These are phyloP conservation scores for Ctena decussata DNA, from an alignment of 2,888 invertebrate genomes.

Conservation along the genomic window DNA sequence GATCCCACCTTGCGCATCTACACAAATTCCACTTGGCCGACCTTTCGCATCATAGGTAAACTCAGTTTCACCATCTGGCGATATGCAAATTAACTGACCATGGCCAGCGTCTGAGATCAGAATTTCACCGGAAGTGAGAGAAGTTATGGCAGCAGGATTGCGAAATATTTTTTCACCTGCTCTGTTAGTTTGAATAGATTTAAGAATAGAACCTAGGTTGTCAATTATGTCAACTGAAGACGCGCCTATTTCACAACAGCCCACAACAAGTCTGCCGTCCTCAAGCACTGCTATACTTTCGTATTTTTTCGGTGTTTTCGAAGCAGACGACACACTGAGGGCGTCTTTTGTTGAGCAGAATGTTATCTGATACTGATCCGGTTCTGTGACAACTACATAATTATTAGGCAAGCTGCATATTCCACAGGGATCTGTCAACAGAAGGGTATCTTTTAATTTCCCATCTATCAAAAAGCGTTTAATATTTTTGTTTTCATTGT, in stretches of 20 bases:
- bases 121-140: slow-evolving; percentile 54
- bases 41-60: slow-evolving; percentile 60
- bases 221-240: slow-evolving; percentile 67
- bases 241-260: slow-evolving; percentile 64
- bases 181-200: slow-evolving; percentile 46
- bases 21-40: slow-evolving; percentile 67
- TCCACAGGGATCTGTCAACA: slow-evolving; percentile 68
- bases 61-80: slow-evolving; percentile 46
- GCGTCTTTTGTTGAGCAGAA: slow-evolving; percentile 57
- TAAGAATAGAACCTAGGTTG: slow-evolving; percentile 59
- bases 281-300: slow-evolving; percentile 63
- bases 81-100: slow-evolving; percentile 59
- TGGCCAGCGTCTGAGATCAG: slow-evolving; percentile 68
- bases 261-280: slow-evolving; percentile 61
- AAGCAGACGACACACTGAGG: slow-evolving; percentile 55
- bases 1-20: slow-evolving; percentile 49
- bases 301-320: slow-evolving; percentile 66
- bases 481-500: slow-evolving; percentile 68
- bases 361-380: slow-evolving; percentile 59
- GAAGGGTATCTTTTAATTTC: slow-evolving; percentile 50
- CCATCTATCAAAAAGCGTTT: slow-evolving; percentile 64
- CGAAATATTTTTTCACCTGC: slow-evolving; percentile 53
- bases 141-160: slow-evolving; percentile 66
- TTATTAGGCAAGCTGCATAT: slow-evolving; percentile 53
- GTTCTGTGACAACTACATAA: slow-evolving; percentile 68